Evolutionary conservation across 2,888 invertebrate genomes (phyloP).

Genomic region (Tenodera sinensis): DNA sequence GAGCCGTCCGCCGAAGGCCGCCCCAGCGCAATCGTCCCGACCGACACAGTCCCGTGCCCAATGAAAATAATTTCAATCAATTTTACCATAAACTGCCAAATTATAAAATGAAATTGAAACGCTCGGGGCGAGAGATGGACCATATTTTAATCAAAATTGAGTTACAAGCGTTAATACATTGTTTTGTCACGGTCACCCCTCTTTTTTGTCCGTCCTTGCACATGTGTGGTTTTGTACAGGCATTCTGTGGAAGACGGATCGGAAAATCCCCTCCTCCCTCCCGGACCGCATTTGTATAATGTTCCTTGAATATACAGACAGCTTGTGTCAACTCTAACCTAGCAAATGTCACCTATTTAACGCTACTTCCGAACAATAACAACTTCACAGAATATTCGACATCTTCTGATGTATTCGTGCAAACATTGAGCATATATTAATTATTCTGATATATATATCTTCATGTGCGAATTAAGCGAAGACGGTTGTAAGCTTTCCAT

Average conservation of each 20-base stretch:
- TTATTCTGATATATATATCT: too few species aligned
- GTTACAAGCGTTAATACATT: constrained; percentile 5
- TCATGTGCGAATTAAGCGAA: too few species aligned
- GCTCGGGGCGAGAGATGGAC: neutral
- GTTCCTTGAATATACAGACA: too few species aligned
- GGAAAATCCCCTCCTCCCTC: neutral
- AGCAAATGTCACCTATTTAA: too few species aligned
- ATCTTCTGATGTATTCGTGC: too few species aligned
- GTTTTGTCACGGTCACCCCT: neutral
- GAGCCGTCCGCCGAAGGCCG: neutral
- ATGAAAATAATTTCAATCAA: constrained; percentile 5
- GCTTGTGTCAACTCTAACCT: too few species aligned
- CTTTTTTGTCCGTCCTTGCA: neutral
- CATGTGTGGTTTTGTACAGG: neutral
- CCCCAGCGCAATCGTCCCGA: too few species aligned
- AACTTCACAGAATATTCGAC: too few species aligned
- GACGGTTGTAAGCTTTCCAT: too few species aligned
- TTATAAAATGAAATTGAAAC: constrained; percentile 14
- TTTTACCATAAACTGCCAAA: constrained; percentile 14
- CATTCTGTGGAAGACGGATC: neutral
- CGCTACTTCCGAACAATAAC: too few species aligned
- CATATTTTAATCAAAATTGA: constrained; percentile 14
- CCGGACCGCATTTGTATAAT: neutral
- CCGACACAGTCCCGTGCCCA: neutral
- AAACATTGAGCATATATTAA: too few species aligned